Conservation (phyloP, 2,888 invertebrate genomes). For the Oxytorus armatus region DNA sequence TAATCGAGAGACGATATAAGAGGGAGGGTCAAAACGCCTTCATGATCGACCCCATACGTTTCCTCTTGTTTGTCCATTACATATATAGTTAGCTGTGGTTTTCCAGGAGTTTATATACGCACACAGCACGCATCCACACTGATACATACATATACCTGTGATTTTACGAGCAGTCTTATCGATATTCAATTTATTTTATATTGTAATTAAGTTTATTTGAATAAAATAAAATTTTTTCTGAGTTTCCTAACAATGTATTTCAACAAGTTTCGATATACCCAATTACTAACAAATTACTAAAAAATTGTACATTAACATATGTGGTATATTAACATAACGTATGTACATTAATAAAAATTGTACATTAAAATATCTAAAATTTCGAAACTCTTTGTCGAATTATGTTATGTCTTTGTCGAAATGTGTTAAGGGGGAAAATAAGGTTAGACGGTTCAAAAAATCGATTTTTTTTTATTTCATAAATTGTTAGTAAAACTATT, state of each 20-base stretch:
- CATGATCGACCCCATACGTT: constrained; percentile 78
- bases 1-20: constrained; percentile 29
- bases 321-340: too few species aligned
- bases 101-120: constrained; percentile 74
- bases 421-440: too few species aligned
- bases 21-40: constrained; percentile 64
- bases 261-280: neutral
- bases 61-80: constrained; percentile 79
- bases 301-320: too few species aligned
- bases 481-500: too few species aligned
- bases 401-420: too few species aligned
- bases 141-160: constrained; percentile 6
- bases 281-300: neutral
- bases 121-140: neutral
- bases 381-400: too few species aligned
- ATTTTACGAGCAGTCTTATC: neutral
- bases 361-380: too few species aligned
- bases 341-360: too few species aligned
- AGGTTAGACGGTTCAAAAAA: too few species aligned
- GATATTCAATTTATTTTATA: neutral
- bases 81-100: constrained; percentile 79
- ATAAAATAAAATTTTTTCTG: neutral
- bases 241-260: too few species aligned
- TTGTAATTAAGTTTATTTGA: neutral
- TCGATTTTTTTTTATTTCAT: too few species aligned